Conservation (phyloP, 1,140 invertebrate species). For the Lutraria rhynchaena region DNA sequence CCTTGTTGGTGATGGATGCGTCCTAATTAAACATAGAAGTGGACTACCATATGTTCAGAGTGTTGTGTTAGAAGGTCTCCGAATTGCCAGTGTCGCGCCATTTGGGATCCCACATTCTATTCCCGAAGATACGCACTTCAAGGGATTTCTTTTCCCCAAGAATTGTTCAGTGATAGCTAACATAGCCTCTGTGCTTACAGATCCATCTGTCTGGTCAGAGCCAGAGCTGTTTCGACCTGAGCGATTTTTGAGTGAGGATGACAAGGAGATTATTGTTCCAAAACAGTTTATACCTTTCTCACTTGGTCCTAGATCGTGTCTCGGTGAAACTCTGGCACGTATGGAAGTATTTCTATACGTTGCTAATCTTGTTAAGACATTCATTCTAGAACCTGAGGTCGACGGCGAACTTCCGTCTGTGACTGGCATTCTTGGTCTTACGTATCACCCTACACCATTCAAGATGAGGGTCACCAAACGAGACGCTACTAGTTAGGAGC, state of each 20-base stretch:
- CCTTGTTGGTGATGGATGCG: slow-evolving; percentile 38
- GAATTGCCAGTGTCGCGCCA: slow-evolving; percentile 64
- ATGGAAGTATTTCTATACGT: slow-evolving; percentile 65
- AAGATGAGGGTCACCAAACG: background rate
- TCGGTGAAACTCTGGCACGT: slow-evolving; percentile 64
- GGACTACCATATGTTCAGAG: slow-evolving; percentile 61
- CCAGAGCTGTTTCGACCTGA: slow-evolving; percentile 88
- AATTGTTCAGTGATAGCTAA: slow-evolving; percentile 67
- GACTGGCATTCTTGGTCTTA: background rate
- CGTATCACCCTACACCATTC: background rate
- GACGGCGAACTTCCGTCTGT: background rate
- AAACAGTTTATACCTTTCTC: slow-evolving; percentile 63
- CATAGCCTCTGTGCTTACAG: slow-evolving; percentile 70
- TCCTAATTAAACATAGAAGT: slow-evolving; percentile 43
- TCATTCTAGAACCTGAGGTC: background rate
- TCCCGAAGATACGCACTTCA: slow-evolving; percentile 65
- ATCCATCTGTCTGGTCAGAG: slow-evolving; percentile 85
- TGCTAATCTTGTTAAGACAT: background rate
- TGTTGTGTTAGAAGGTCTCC: slow-evolving; percentile 60
- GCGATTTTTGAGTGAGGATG: slow-evolving; percentile 81
- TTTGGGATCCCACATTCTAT: slow-evolving; percentile 75
- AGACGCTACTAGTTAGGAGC: too few relatives aligned
- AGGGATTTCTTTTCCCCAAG: slow-evolving; percentile 76
- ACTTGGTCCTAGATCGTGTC: slow-evolving; percentile 59
- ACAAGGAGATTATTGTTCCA: slow-evolving; percentile 3